A percentile compares a stretch with the other conserved stretches of the same genome.
These are phyloP conservation scores for Mus caroli DNA, from an alignment of 2,797 vertebrate genomes.

Conservation along the genomic window DNA sequence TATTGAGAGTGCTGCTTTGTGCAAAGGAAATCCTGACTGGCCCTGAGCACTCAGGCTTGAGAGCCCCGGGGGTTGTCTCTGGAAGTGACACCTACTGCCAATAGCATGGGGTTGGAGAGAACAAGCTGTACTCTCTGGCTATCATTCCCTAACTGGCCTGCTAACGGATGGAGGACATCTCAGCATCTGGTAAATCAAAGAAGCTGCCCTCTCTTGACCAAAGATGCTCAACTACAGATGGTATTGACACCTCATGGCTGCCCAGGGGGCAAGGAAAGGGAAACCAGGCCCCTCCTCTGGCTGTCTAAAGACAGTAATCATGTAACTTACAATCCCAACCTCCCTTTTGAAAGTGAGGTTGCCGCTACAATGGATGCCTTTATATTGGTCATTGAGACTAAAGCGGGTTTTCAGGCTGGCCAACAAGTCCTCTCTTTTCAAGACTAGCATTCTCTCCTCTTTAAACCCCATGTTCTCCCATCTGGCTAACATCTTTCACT, in stretches of 20 bases:
- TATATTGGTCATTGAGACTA: not conserved
- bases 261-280: not conserved
- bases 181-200: not conserved
- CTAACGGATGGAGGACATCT: not conserved
- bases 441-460: not conserved
- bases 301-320: not conserved
- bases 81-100: not conserved
- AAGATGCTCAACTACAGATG: not conserved
- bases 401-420: not conserved
- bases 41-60: not conserved
- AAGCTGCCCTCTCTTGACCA: not conserved
- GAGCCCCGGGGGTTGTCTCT: fast-evolving
- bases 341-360: not conserved
- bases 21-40: not conserved
- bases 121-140: too few relatives aligned
- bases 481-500: not conserved
- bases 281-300: not conserved
- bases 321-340: not conserved
- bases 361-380: not conserved
- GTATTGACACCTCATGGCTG: not conserved
- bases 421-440: not conserved
- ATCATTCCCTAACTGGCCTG: not conserved
- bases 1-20: not conserved
- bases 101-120: not conserved
- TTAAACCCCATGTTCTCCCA: not conserved